Evolutionary conservation across 2,797 vertebrate species (phyloP), one percentile per base, ranked within the genome.

Genomic region (Schizopygopsis malacanthus): DNA sequence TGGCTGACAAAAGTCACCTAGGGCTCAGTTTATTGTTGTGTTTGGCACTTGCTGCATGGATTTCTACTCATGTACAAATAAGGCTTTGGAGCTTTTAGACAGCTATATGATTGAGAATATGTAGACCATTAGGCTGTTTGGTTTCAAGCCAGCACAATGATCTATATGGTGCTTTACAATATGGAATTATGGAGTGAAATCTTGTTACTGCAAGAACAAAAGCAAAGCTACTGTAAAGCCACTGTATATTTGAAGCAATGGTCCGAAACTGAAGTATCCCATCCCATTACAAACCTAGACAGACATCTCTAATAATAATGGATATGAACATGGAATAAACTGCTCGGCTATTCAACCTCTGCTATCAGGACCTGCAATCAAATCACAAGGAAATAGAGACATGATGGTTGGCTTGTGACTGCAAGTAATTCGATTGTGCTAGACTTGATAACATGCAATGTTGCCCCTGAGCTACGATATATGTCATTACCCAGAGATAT

Each of bases 351-450:
- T 79, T 84, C 18, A 71, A 77, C 54, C 56, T 18, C 59, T 78
- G 54, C 86, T 88, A 91, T 91, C 88, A 54, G n/a, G 59, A 54
- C 67, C 61, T 82, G 85, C 81, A 87, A 90, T 92, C 90, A 89
- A 87, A 89, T 91, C 88, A 86, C 82, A 86, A 65, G 86, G 77
- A 91, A 88, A 90, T 87, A 75, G 89, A 88, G 90, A 89, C 87
- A 83, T 76, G 84, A 89, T 88, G 90, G 87, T 80, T 56, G 73
- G 85, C 86, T 84, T 86, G 88, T 89, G 89, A 92, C 87, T 70
- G 73, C 63, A 78, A 65, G 82, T 91, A 91, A 91, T 90, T 85
- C 56, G 81, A 88, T 90, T 89, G 76, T 81, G 84, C 83, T 33
- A 33, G 33, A 2, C 33, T 79, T 79, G 86, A 85, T 89, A 86